These are phyloP conservation scores for Prunella strophiata DNA, from an alignment of 2,797 vertebrate species.

Conservation along the genomic window DNA sequence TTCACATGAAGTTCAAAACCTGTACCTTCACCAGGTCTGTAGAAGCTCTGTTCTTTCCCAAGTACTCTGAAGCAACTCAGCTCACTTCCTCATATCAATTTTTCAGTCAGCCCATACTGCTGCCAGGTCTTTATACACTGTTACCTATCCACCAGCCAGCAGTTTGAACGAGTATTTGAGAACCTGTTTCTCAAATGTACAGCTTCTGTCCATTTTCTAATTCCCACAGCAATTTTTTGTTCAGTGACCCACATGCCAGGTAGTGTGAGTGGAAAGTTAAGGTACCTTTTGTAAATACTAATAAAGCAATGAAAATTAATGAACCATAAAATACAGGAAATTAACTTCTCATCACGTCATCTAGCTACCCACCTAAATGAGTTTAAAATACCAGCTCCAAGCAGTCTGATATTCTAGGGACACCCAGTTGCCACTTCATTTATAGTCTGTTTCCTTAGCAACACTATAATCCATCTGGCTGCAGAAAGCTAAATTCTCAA, in stretches of 20 bases:
- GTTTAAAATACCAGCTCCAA: constrained; percentile 66
- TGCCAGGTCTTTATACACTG: neutral
- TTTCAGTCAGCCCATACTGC: neutral
- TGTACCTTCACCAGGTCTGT: neutral
- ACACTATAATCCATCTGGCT: constrained; percentile 72
- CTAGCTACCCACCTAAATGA: constrained; percentile 43
- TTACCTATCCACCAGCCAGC: neutral
- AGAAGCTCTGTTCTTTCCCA: neutral
- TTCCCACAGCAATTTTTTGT: neutral
- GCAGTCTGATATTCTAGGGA: constrained; percentile 69
- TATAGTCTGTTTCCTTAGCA: constrained; percentile 75
- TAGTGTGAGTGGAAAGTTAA: neutral
- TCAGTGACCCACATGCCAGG: neutral
- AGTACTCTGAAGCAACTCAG: neutral
- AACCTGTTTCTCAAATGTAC: neutral
- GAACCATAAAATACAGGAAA: constrained; percentile 42
- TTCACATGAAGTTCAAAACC: neutral
- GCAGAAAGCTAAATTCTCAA: constrained; percentile 67
- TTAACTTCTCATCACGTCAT: constrained; percentile 41
- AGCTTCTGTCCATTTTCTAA: constrained; percentile 8
- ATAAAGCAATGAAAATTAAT: constrained; percentile 57
- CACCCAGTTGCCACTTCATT: constrained; percentile 69
- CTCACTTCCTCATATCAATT: neutral
- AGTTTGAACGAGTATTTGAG: neutral
- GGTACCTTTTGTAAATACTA: constrained; percentile 29